Percentiles rank a stretch among this genome's conserved stretches.
phyloP scores from a whole-genome alignment of 2,113 vertebrate species.

The Abramis brama region DNA sequence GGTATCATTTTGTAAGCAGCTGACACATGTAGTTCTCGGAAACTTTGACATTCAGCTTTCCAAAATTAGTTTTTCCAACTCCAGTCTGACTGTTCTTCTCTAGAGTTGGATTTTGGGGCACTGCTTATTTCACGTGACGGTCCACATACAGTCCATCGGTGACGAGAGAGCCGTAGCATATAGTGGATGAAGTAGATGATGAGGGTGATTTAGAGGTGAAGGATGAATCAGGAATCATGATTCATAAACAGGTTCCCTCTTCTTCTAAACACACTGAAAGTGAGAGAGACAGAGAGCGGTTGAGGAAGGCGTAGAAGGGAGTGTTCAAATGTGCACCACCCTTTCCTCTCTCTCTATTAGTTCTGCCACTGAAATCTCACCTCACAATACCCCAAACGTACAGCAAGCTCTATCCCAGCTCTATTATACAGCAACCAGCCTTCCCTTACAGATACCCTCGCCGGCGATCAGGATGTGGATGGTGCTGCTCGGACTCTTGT shows the following conservation, averaged over 20 bases:
- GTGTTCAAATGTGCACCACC: slow-evolving; percentile 68
- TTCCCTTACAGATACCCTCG: background rate
- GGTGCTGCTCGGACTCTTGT: slow-evolving; percentile 70
- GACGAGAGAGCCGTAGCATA: background rate
- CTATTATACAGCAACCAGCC: slow-evolving; percentile 50
- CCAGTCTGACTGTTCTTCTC: too few species aligned
- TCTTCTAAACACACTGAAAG: background rate
- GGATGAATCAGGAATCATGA: background rate
- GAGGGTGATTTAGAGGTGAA: background rate
- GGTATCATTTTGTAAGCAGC: background rate
- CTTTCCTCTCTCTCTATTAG: slow-evolving; percentile 63
- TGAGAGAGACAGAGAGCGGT: slow-evolving; percentile 38
- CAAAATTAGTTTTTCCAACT: background rate
- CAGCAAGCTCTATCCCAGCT: slow-evolving; percentile 44
- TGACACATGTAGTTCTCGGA: background rate
- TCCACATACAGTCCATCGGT: background rate
- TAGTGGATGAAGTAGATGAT: background rate
- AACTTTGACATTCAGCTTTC: background rate
- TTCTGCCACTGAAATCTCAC: background rate
- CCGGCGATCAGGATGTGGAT: slow-evolving; percentile 72
- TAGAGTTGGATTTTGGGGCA: background rate
- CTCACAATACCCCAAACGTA: slow-evolving; percentile 62
- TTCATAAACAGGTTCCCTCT: background rate
- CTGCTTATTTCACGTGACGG: background rate
- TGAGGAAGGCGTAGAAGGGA: slow-evolving; percentile 72